Conservation (phyloP, 2,797 vertebrate species). For the Manis pentadactyla region DNA sequence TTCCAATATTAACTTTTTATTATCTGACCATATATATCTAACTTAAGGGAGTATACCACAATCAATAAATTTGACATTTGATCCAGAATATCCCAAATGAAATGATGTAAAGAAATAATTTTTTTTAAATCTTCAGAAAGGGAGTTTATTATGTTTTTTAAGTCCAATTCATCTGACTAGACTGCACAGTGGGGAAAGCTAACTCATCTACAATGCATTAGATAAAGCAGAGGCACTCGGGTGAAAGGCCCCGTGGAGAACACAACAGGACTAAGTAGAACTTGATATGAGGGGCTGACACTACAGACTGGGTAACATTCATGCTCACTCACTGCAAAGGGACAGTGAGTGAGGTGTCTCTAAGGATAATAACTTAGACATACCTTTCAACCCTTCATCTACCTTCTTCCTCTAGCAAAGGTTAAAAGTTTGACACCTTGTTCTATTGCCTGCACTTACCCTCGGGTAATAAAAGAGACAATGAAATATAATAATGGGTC, state of each 20-base stretch:
- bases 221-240: conserved; percentile 67
- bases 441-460: conserved; percentile 82
- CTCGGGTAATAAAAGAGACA: conserved; percentile 84
- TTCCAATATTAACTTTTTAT: neutral
- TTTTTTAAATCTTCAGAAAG: conserved; percentile 73
- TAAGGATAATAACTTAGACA: conserved; percentile 83
- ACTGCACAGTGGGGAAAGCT: conserved; percentile 69
- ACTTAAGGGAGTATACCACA: neutral
- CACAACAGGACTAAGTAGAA: conserved; percentile 79
- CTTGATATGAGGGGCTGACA: conserved; percentile 71
- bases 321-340: conserved; percentile 65
- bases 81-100: neutral
- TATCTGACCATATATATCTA: neutral
- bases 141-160: conserved; percentile 62
- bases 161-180: conserved; percentile 64
- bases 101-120: neutral
- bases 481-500: conserved; percentile 84
- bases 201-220: conserved; percentile 79
- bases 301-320: conserved; percentile 67
- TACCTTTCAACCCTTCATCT: conserved; percentile 83
- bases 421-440: conserved; percentile 86
- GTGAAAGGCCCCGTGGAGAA: conserved; percentile 77
- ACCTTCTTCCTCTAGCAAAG: conserved; percentile 80
- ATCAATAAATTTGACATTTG: neutral
- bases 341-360: conserved; percentile 62